phyloP scores from a whole-genome alignment of 2,888 invertebrate genomes.

The Schizaphis graminum region DNA sequence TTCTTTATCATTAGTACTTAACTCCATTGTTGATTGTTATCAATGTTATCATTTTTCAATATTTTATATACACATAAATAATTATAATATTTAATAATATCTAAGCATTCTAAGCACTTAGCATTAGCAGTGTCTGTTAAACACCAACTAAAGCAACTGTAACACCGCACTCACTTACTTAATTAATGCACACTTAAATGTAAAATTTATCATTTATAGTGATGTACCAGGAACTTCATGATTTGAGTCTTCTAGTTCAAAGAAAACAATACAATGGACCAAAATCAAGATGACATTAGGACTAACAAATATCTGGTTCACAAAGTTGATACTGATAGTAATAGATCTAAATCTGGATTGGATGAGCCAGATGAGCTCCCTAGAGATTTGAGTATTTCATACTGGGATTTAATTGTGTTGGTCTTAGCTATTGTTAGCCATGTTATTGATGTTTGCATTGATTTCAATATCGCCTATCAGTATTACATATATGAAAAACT shows the following conservation, averaged over 20 bases:
- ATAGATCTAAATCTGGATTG: background rate
- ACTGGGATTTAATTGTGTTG: conserved; percentile 76
- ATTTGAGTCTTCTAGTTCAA: background rate
- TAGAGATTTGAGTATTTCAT: conserved; percentile 39
- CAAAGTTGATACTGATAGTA: background rate
- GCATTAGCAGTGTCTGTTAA: background rate
- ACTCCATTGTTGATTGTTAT: too few species aligned
- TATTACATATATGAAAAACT: conserved; percentile 75
- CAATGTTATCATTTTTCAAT: too few species aligned
- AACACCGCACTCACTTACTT: background rate
- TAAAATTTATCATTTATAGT: background rate
- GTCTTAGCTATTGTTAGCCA: conserved; percentile 79
- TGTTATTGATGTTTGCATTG: conserved; percentile 79
- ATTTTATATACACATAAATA: too few species aligned
- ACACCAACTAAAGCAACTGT: background rate
- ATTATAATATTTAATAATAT: too few species aligned
- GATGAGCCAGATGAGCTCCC: conserved; percentile 61
- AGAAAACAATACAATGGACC: conserved; percentile 18
- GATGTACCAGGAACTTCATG: conserved; percentile 1
- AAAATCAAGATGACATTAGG: background rate
- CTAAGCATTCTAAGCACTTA: background rate
- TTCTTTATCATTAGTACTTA: too few species aligned
- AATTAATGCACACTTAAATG: background rate
- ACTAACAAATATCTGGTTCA: conserved; percentile 1
- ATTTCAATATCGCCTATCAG: conserved; percentile 79